Evolutionary conservation across 1,140 invertebrate genomes (phyloP), one percentile per base, ranked within the genome.

Genomic region (Dendroctonus ponderosae): DNA sequence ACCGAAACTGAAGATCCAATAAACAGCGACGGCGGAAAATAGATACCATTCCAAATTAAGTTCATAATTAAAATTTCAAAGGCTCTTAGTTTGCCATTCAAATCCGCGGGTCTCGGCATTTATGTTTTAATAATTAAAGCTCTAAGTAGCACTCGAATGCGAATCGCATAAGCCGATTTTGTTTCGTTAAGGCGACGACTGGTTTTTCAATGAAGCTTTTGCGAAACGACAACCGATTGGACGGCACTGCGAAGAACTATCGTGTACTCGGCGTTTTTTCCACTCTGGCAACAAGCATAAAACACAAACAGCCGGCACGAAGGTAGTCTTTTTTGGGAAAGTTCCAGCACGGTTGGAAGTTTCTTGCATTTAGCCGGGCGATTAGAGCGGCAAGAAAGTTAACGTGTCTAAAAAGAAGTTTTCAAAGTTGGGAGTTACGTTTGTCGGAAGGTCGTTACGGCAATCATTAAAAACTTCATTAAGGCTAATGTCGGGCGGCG

Each of bases 381-480:
- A 66, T 57, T 59, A 57, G 15, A 60, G 53, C 39, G 49, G 57
- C 44, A 49, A 58, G 54, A 41, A 66, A 58, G 57, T 66, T 66
- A 58, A 51, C 60, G 60, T 62, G 60, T 62, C 60, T 50, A 62
- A 62, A 62, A 62, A 53, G 50, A 62, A 61, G 46, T 61, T 61
- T 61, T 50, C 44, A 61, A 61, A 61, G 38, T 61, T 48, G 38
- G 37, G n/a, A 12, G 49, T 26, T 52, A 52, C 38, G 60, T 62
- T 62, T 62, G 51, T 62, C 60, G 37, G 41, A n/a, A 11, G 50
- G 48, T 44, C 40, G 42, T 58, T 58, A 58, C 40, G 60, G 14
- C 58, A 61, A 50, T 62, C 60, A 62, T 62, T 62, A 62, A 62
- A 62, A 62, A 62, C 37, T 62, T 62, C 60, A 62, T 62, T 62